Evolutionary conservation across 2,797 vertebrate species (phyloP).

Genomic region (Avahi laniger): DNA sequence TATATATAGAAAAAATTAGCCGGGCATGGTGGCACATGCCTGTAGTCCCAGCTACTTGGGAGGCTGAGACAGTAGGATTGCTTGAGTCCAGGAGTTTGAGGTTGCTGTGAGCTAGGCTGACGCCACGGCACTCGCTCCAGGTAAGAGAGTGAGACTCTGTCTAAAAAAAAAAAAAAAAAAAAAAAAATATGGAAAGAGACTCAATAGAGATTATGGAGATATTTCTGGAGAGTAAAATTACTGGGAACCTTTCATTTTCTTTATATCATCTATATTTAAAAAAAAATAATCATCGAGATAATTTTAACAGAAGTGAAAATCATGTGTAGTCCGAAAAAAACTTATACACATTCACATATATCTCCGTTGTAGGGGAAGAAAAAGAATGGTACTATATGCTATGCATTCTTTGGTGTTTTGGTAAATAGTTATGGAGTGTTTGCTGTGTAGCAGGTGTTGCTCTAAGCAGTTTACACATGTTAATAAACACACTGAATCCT

Average conservation of each 20-base stretch:
- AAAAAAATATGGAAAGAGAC: neutral
- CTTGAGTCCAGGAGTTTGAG: too few relatives aligned
- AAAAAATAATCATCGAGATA: neutral
- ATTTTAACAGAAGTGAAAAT: conserved; percentile 2
- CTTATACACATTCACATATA: neutral
- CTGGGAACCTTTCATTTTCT: conserved; percentile 12
- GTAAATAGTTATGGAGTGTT: conserved; percentile 22
- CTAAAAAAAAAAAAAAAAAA: too few relatives aligned
- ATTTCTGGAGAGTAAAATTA: neutral
- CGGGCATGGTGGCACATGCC: too few relatives aligned
- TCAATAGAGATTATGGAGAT: neutral
- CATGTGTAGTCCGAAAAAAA: neutral
- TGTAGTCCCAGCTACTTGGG: too few relatives aligned
- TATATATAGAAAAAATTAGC: too few relatives aligned
- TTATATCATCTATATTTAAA: neutral
- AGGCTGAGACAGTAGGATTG: too few relatives aligned
- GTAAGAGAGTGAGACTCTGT: too few relatives aligned
- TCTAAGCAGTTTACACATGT: neutral
- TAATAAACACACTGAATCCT: conserved; percentile 25
- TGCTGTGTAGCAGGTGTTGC: neutral
- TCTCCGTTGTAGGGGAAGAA: neutral
- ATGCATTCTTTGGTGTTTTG: neutral
- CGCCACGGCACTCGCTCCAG: too few relatives aligned
- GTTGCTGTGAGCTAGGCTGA: too few relatives aligned
- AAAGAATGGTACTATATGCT: neutral